These are phyloP conservation scores for Nyctalus aviator DNA, from an alignment of 2,797 vertebrate species.

Conservation along the genomic window DNA sequence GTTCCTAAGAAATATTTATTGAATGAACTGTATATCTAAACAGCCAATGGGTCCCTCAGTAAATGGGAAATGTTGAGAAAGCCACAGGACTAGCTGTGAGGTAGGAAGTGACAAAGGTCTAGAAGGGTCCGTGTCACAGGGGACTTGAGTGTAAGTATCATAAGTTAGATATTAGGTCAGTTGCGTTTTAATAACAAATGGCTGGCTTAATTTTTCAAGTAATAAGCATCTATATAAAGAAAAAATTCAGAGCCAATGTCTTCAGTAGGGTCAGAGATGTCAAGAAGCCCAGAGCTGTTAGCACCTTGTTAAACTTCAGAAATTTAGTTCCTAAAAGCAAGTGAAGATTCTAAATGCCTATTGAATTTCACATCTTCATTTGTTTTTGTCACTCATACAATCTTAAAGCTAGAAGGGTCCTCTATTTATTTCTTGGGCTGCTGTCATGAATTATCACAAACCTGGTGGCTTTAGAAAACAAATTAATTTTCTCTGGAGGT, in stretches of 20 bases:
- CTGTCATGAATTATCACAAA: neutral
- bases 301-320: neutral
- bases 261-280: neutral
- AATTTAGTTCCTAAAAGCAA: conserved; percentile 5
- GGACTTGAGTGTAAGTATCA: neutral
- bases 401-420: neutral
- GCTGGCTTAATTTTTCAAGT: neutral
- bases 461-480: neutral
- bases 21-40: neutral
- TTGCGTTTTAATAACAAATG: neutral
- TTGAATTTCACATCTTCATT: neutral
- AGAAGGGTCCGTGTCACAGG: neutral
- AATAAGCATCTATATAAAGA: neutral
- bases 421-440: neutral
- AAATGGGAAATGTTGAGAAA: neutral
- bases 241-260: neutral
- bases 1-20: neutral
- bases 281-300: neutral
- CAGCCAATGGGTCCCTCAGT: neutral
- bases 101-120: neutral
- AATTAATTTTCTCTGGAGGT: neutral
- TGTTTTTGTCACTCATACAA: neutral
- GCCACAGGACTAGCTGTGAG: neutral
- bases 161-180: neutral
- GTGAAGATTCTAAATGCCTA: neutral